Percentiles rank a stretch among this genome's conserved stretches.
Conservation (phyloP, 2,797 vertebrate genomes). For the Scarus forsteni region DNA sequence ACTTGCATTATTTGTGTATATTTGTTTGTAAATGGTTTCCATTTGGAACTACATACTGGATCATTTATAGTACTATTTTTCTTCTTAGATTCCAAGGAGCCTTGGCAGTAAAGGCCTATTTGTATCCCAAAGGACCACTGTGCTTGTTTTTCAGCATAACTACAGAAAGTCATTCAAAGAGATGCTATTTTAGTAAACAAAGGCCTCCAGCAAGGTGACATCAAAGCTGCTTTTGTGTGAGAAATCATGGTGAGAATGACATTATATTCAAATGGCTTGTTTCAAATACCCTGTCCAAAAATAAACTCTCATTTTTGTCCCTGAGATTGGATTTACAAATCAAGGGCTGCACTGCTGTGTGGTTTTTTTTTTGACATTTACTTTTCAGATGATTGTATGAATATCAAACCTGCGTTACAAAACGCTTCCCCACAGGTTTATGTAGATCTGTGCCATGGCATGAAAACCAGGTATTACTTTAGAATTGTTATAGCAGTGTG, state of each 20-base stretch:
- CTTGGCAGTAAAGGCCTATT: slow-evolving; percentile 2
- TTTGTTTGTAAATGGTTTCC: too few relatives aligned
- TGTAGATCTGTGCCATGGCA: background rate
- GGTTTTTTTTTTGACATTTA: slow-evolving; percentile 1
- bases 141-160: background rate
- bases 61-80: background rate
- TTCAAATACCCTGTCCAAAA: slow-evolving; percentile 44
- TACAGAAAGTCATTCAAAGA: slow-evolving; percentile 14
- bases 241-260: slow-evolving; percentile 16
- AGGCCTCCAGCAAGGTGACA: slow-evolving; percentile 12
- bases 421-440: background rate
- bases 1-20: background rate
- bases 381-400: background rate
- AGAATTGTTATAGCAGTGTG: background rate
- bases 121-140: background rate
- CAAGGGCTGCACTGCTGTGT: background rate
- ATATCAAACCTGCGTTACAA: slow-evolving; percentile 1
- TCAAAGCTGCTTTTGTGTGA: slow-evolving; percentile 35
- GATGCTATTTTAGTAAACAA: slow-evolving; percentile 48
- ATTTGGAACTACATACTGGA: background rate
- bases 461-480: background rate
- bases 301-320: slow-evolving; percentile 31
- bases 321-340: slow-evolving; percentile 35
- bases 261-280: slow-evolving; percentile 27
- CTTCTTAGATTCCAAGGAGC: background rate